Percentiles rank a stretch among this genome's conserved stretches.
Conservation (phyloP, 2,113 vertebrate genomes). For the Pedionomus torquatus region DNA sequence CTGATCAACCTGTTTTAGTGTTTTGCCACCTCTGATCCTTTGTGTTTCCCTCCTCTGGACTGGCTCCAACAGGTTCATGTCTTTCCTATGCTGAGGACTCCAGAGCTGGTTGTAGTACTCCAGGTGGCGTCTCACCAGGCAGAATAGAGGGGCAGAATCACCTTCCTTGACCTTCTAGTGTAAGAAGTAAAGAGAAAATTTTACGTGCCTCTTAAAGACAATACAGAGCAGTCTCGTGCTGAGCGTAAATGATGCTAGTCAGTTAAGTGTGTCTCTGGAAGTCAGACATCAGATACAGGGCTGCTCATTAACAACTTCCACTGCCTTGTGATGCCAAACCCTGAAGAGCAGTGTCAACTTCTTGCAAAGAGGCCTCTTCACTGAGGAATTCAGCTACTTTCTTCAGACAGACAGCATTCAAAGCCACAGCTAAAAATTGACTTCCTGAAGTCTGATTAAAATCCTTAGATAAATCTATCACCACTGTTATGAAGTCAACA, state of each 20-base stretch:
- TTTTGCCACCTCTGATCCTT: not conserved
- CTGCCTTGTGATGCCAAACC: constrained; percentile 24
- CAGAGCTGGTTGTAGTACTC: not conserved
- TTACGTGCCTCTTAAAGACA: not conserved
- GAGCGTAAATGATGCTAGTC: not conserved
- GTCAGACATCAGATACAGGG: not conserved
- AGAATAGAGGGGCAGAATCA: not conserved
- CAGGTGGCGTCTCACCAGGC: not conserved
- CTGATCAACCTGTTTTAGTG: not conserved
- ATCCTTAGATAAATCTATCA: constrained; percentile 41
- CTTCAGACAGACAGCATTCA: constrained; percentile 3
- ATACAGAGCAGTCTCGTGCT: not conserved
- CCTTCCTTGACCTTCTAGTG: not conserved
- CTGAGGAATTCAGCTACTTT: constrained; percentile 46
- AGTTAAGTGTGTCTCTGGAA: not conserved
- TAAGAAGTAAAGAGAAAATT: not conserved
- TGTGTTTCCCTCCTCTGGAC: not conserved
- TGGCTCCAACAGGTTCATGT: rapidly evolving
- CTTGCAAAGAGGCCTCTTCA: constrained; percentile 53
- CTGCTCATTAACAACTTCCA: constrained; percentile 22
- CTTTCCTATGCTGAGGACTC: not conserved
- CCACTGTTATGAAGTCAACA: not conserved
- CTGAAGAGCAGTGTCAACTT: constrained; percentile 10
- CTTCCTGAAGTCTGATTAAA: constrained; percentile 58
- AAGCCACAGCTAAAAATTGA: constrained; percentile 63